phyloP scores from a whole-genome alignment of 2,113 vertebrate genomes.

The Megaceryle maxima region DNA sequence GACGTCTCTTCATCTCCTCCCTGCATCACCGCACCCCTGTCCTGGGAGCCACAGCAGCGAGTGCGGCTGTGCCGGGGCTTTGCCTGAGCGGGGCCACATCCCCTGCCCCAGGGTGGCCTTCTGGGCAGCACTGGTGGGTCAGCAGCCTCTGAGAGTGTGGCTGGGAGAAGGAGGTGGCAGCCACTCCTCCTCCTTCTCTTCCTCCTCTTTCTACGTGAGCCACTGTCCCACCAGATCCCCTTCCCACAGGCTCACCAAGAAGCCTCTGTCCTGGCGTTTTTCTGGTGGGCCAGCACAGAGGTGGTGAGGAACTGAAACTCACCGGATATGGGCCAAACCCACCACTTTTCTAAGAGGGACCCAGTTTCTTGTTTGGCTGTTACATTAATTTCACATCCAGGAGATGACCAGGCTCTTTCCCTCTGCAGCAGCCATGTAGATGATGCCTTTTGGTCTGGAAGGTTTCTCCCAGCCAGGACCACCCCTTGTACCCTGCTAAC shows the following conservation, averaged over 20 bases:
- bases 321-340: not conserved
- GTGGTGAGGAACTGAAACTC: not conserved
- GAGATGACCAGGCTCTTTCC: not conserved
- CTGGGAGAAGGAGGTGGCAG: not conserved
- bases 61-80: accelerated
- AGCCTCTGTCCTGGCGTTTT: not conserved
- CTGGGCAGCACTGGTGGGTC: not conserved
- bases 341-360: not conserved
- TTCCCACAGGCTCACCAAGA: not conserved
- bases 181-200: not conserved
- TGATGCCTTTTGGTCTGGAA: not conserved
- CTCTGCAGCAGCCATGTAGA: not conserved
- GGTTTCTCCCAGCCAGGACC: not conserved
- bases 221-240: not conserved
- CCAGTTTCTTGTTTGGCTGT: not conserved
- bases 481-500: not conserved
- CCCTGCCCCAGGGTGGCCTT: not conserved
- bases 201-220: not conserved
- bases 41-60: accelerated
- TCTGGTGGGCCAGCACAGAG: not conserved
- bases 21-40: accelerated
- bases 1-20: not conserved
- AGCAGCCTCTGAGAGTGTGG: not conserved
- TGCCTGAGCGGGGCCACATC: accelerated
- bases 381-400: not conserved